Evolutionary conservation across 2,113 vertebrate genomes (phyloP).

Genomic region (Tamias sibiricus): DNA sequence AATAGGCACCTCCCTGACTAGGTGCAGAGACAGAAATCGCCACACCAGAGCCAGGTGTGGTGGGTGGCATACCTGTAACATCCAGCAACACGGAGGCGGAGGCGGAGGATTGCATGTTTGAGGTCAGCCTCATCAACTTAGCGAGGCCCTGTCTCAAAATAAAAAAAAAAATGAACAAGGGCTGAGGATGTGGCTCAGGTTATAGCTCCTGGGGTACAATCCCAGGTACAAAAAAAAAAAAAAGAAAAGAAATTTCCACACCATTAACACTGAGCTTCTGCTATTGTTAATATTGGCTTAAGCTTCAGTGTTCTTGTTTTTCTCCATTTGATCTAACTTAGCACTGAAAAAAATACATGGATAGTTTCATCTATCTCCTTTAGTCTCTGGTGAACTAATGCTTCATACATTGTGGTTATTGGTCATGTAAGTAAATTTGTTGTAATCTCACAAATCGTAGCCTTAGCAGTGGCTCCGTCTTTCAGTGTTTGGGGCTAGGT

Average conservation of each 20-base stretch:
- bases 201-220: no score
- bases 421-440: not conserved
- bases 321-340: not conserved
- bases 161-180: no score
- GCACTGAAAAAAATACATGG: not conserved
- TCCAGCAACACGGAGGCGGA: no score
- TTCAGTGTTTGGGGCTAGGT: not conserved
- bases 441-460: not conserved
- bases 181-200: no score
- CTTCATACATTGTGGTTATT: not conserved
- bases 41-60: no score
- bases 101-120: no score
- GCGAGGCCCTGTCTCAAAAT: no score
- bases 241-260: not conserved
- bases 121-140: no score
- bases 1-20: no score
- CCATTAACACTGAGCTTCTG: not conserved
- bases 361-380: not conserved
- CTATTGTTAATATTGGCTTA: not conserved
- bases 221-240: no score
- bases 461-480: not conserved
- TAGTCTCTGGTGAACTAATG: not conserved
- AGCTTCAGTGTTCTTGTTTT: not conserved
- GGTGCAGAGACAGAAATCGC: no score
- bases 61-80: no score